A percentile compares a stretch with the other conserved stretches of the same genome.
Conservation (phyloP, 1,140 invertebrate genomes). For the Hyphantria cunea region DNA sequence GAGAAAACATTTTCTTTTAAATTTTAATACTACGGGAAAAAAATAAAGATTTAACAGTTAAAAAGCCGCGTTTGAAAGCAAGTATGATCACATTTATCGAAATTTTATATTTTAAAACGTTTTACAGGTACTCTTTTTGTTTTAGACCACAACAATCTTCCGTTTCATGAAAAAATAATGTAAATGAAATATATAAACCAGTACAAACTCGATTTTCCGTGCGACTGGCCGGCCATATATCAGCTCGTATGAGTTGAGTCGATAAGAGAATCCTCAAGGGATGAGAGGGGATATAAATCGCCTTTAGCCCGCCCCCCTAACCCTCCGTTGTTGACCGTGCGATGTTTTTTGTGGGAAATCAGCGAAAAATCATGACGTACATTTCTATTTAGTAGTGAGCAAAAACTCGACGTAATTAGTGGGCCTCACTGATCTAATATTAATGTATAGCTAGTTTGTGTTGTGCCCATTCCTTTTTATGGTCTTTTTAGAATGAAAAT, state of each 20-base stretch:
- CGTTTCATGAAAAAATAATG: constrained; percentile 15
- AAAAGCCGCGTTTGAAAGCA: no score
- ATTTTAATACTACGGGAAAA: no score
- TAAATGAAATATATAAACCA: constrained; percentile 33
- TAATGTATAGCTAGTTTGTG: background rate
- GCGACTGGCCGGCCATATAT: constrained; percentile 30
- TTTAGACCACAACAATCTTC: no score
- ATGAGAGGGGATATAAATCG: constrained; percentile 38
- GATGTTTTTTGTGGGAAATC: constrained; percentile 23
- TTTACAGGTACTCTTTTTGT: no score
- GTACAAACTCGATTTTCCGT: constrained; percentile 29
- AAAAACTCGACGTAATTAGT: background rate
- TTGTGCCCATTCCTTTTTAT: no score
- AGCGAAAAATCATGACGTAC: constrained; percentile 8
- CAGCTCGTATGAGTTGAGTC: constrained; percentile 35
- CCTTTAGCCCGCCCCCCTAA: constrained; percentile 8
- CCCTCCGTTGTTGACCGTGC: constrained; percentile 23
- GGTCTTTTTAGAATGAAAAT: no score
- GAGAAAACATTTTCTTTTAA: no score
- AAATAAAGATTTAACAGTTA: no score
- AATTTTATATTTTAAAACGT: no score
- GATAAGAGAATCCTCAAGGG: constrained; percentile 37
- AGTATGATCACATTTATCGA: no score
- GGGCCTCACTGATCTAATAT: background rate
- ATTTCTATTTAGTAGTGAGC: background rate